Conservation (phyloP, 2,888 invertebrate genomes). For the Melipona bicolor region DNA sequence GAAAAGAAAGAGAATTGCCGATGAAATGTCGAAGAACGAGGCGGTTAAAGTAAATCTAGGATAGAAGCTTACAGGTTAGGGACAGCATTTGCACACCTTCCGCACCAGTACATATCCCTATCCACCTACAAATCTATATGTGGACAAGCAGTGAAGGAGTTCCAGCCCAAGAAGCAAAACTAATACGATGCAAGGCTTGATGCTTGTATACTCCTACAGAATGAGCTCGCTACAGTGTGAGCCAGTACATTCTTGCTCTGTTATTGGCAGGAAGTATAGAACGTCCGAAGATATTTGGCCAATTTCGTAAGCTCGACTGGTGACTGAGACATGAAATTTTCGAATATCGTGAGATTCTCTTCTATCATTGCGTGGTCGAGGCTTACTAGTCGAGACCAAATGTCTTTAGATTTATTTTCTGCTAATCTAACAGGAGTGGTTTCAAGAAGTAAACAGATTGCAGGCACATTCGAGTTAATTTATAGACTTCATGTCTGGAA, state of each 20-base stretch:
- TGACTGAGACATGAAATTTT: slow-evolving; percentile 7
- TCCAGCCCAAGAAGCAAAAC: slow-evolving; percentile 85
- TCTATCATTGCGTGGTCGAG: not conserved
- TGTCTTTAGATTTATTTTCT: slow-evolving; percentile 78
- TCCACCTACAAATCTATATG: slow-evolving; percentile 81
- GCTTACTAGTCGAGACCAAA: slow-evolving; percentile 73
- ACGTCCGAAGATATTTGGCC: slow-evolving; percentile 79
- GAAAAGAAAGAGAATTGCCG: not conserved
- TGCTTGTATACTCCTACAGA: slow-evolving; percentile 84
- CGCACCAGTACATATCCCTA: slow-evolving; percentile 82
- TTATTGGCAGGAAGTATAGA: slow-evolving; percentile 77
- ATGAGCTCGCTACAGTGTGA: slow-evolving; percentile 83
- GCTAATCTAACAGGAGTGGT: slow-evolving; percentile 82
- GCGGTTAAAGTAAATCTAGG: slow-evolving; percentile 55
- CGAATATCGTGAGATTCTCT: slow-evolving; percentile 4
- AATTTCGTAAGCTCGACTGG: slow-evolving; percentile 53
- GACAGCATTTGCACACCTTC: slow-evolving; percentile 83
- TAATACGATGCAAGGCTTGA: slow-evolving; percentile 84
- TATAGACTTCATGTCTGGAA: slow-evolving; percentile 70
- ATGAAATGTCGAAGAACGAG: slow-evolving; percentile 12
- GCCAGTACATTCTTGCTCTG: slow-evolving; percentile 83
- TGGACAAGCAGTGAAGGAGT: slow-evolving; percentile 84
- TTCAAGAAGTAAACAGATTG: slow-evolving; percentile 82
- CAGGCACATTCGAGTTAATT: slow-evolving; percentile 84
- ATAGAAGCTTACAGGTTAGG: slow-evolving; percentile 66